Base-by-base conservation (phyloP, 2,888 invertebrate species). In the Eugnorisma glareosa region DNA sequence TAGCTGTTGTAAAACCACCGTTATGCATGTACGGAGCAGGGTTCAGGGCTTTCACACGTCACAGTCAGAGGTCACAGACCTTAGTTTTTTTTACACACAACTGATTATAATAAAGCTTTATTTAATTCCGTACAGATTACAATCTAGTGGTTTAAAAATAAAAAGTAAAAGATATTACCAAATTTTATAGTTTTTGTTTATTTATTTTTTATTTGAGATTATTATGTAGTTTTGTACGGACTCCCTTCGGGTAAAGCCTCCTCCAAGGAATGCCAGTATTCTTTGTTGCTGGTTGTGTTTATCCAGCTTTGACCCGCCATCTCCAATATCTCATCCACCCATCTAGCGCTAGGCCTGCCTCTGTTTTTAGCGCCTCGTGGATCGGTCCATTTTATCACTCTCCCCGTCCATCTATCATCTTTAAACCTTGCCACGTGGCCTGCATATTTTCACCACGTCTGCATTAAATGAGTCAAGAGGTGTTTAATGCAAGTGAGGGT, bases 21-120 rank as follows among this genome's bases (percentile, higher is more conserved):
- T 72, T 77, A 77, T 87, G 51, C 75, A 81, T 85, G 79, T 73
- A 71, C n/a, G 35, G 1, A 0, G 2, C 71, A 82, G 87, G 87
- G 87, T 31, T 87, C 70, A 87, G 86, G 87, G 88, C 35, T 87
- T 73, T 2, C 45, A n/a, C n/a, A 40, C 6, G n/a, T n/a, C n/a
- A n/a, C n/a, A n/a, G n/a, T n/a, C n/a, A n/a, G n/a, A n/a, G n/a
- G n/a, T n/a, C n/a, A n/a, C n/a, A 21, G 18, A 18, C n/a, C n/a
- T 28, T 1, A 0, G 43, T 18, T n/a, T 43, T 48, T 48, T 71
- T n/a, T 57, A 28, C 28, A 57, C 57, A 57, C 18, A 57, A 57
- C 57, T 7, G 7, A 28, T 28, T 7, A 24, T 24, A 8, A 24
- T 24, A 24, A 48, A 48, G 48, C 10, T 24, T 48, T 48, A 24